These are phyloP conservation scores for Molossus molossus DNA, from an alignment of 2,797 vertebrate genomes.

Conservation along the genomic window DNA sequence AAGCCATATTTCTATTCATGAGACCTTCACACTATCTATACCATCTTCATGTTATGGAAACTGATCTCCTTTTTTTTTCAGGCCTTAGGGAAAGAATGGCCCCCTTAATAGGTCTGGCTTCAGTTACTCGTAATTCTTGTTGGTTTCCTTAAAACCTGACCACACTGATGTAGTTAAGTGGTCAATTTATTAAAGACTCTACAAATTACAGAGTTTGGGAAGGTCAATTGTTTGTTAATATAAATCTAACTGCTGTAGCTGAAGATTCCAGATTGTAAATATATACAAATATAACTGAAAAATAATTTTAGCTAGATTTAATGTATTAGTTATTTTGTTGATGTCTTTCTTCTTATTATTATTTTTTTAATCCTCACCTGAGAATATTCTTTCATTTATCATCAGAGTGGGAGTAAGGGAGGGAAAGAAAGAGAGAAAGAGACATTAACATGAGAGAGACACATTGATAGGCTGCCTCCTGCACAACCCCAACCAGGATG, in stretches of 20 bases:
- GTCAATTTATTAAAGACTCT: background rate
- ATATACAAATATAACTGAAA: background rate
- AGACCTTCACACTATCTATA: background rate
- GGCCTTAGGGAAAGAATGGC: fast-evolving
- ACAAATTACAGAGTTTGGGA: background rate
- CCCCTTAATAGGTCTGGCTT: background rate
- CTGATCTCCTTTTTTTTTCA: background rate
- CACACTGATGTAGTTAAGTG: background rate
- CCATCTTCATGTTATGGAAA: background rate
- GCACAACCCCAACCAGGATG: too few species aligned
- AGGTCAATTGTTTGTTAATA: background rate
- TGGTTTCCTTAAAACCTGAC: background rate
- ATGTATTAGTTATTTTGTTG: background rate
- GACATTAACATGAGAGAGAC: too few species aligned
- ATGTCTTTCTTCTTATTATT: background rate
- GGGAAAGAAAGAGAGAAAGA: too few species aligned
- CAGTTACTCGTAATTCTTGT: background rate
- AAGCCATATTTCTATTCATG: background rate
- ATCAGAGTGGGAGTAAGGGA: too few species aligned
- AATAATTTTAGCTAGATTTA: background rate
- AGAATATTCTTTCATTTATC: too few species aligned
- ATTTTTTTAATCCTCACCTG: too few species aligned
- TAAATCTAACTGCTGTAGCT: background rate
- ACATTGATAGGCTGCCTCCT: too few species aligned
- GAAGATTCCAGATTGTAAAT: background rate